Conservation (phyloP, 2,113 vertebrate species). For the Psittacula cyanocephala region DNA sequence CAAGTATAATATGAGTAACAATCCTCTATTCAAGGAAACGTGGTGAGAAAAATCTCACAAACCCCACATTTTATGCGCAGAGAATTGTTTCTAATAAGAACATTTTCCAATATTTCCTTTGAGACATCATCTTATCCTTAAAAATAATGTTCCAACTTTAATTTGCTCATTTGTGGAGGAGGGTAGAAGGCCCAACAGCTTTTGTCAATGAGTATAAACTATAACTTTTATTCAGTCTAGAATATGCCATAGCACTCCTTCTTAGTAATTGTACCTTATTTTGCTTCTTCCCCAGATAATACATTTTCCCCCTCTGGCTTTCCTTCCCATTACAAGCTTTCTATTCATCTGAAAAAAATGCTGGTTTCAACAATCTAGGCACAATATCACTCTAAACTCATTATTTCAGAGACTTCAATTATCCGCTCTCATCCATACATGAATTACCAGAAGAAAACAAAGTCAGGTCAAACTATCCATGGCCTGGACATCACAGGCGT, state of each 20-base stretch:
- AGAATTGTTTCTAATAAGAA: neutral
- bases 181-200: neutral
- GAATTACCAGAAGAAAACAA: neutral
- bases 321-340: neutral
- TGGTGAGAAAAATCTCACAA: neutral
- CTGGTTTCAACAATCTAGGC: constrained; percentile 4
- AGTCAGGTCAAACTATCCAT: neutral
- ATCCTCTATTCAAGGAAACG: neutral
- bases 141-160: constrained; percentile 15
- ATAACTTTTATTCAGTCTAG: neutral
- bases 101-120: neutral
- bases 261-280: neutral
- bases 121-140: neutral
- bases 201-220: constrained; percentile 5
- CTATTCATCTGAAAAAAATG: constrained; percentile 22
- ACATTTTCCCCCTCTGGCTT: neutral
- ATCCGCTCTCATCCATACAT: neutral
- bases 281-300: constrained; percentile 8
- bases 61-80: neutral
- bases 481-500: neutral
- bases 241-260: neutral
- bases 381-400: constrained; percentile 25
- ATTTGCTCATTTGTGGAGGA: neutral
- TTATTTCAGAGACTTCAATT: constrained; percentile 46
- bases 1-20: neutral